Conservation (phyloP, 1,140 invertebrate species). For the Drosophila ogumai region DNA sequence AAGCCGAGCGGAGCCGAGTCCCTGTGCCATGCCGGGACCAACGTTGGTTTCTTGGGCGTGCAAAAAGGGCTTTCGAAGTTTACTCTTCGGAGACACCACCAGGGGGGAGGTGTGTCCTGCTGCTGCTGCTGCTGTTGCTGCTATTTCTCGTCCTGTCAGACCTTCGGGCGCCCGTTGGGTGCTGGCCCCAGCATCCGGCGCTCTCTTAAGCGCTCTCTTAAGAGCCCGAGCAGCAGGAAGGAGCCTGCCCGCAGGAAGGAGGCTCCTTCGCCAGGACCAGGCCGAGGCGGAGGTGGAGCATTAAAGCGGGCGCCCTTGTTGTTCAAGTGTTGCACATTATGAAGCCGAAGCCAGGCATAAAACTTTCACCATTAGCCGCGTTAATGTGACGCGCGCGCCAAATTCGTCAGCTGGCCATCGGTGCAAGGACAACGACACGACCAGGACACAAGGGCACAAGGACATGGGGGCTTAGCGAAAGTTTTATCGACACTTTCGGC, state of each 20-base stretch:
- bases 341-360: constrained; percentile 71
- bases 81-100: constrained; percentile 20
- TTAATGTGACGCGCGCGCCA: constrained; percentile 69
- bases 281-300: background rate
- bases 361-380: constrained; percentile 80
- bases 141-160: constrained; percentile 30
- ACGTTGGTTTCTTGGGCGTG: constrained; percentile 15
- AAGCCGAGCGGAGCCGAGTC: background rate
- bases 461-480: constrained; percentile 60
- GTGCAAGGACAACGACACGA: constrained; percentile 52
- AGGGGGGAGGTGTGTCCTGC: background rate
- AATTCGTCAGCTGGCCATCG: constrained; percentile 78
- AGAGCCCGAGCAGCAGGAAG: background rate
- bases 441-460: constrained; percentile 10
- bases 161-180: constrained; percentile 46
- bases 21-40: background rate
- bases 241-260: constrained; percentile 46
- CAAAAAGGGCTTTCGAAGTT: constrained; percentile 64
- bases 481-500: constrained; percentile 64
- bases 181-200: constrained; percentile 54
- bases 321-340: constrained; percentile 77
- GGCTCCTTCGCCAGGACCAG: too few species aligned
- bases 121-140: background rate
- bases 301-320: constrained; percentile 30
- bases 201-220: constrained; percentile 49